Base-by-base conservation (phyloP, 2,888 invertebrate genomes). In the Smittia sp. region DNA sequence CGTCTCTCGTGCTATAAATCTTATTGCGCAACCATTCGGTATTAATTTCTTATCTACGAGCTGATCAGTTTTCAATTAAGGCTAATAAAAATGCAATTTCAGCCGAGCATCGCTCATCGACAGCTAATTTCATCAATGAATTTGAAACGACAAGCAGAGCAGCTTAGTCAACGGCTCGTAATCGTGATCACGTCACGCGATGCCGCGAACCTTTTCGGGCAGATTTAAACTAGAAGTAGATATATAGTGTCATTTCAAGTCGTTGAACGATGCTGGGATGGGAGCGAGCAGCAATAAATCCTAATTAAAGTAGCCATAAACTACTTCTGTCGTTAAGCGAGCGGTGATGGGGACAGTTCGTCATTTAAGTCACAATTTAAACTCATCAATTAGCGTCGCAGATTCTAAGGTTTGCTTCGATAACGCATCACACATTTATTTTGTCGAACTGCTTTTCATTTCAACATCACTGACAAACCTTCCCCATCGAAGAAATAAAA, bases 191-290 rank as follows among this genome's bases (percentile, higher is more conserved):
- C 22, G 63, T 20, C 63, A 63, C 27, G 63, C 63, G 63, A 63
- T 63, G 22, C 13, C 9, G 25, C 4, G 11, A 63, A 27, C 63
- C 3, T 11, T 63, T 63, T 63, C 11, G n/a, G 20, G 62, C 18
- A 63, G 58, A 24, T 9, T 2, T 7, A 58, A 25, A 63, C n/a
- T 63, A 22, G 2, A 27, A 24, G 27, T 25, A 9, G 20, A 25
- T 63, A 27, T 63, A 63, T 63, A 27, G 24, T 63, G 63, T 63
- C n/a, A n/a, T n/a, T n/a, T n/a, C n/a, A 63, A 63, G 22, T 58
- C 22, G 58, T 58, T 58, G 4, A 1, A 3, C 4, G 22, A 18
- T 58, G 4, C 7, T 63, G 1, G 9, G 25, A 20, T 18, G 25
- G 18, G 7, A 58, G 22, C 15, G 1, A 22, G 24, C 15, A 27